These are phyloP conservation scores for Connochaetes taurinus DNA, from an alignment of 2,113 vertebrate genomes.

Conservation along the genomic window DNA sequence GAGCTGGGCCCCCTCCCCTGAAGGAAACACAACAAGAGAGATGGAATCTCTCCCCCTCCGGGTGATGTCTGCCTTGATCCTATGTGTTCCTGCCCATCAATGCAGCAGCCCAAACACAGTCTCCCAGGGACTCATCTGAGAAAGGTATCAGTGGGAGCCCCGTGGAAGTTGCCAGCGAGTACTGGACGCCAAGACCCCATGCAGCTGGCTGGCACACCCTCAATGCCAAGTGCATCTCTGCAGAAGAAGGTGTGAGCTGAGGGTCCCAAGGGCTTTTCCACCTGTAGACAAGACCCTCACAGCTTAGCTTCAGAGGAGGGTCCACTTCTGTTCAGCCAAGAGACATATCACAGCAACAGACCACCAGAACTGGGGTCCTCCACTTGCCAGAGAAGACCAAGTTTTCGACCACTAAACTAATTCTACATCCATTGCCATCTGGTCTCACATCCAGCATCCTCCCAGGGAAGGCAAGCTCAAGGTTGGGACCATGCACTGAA, in stretches of 20 bases:
- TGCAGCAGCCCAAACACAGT: rapidly evolving
- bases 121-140: not conserved
- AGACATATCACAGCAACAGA: not conserved
- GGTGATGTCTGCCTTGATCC: no score
- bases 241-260: rapidly evolving
- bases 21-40: not conserved
- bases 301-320: not conserved
- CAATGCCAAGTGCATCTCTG: rapidly evolving
- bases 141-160: not conserved
- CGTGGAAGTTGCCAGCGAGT: not conserved
- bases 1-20: not conserved
- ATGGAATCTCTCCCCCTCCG: no score
- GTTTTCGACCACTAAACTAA: not conserved
- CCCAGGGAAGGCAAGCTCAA: rapidly evolving
- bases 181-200: rapidly evolving
- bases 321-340: not conserved
- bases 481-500: not conserved
- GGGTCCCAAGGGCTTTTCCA: not conserved
- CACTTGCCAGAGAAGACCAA: not conserved
- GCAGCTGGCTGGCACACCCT: not conserved
- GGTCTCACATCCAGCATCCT: not conserved
- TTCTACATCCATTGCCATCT: not conserved
- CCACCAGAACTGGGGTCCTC: no score
- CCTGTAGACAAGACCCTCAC: not conserved
- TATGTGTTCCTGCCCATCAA: rapidly evolving